These are phyloP conservation scores for Microchirus variegatus DNA, from an alignment of 2,797 vertebrate genomes.

Conservation along the genomic window DNA sequence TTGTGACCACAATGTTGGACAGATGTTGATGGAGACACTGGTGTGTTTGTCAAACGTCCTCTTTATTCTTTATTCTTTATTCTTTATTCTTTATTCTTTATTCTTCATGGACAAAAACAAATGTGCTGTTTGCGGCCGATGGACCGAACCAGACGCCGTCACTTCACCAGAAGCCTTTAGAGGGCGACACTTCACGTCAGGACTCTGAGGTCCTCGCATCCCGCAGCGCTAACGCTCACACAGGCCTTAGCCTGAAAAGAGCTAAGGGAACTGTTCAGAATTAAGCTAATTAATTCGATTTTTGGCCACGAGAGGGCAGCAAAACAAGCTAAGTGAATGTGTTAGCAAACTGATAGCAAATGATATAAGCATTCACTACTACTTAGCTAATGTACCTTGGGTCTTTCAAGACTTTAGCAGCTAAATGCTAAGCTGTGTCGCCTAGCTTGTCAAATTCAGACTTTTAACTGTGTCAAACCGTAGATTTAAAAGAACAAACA, in stretches of 20 bases:
- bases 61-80: constrained; percentile 36
- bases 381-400: no score
- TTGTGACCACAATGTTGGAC: constrained; percentile 40
- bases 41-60: constrained; percentile 10
- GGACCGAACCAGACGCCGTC: not conserved
- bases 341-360: no score
- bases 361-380: no score
- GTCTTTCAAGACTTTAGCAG: no score
- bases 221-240: constrained; percentile 37
- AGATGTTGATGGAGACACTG: constrained; percentile 15
- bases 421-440: no score
- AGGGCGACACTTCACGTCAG: constrained; percentile 4
- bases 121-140: constrained; percentile 2
- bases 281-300: no score
- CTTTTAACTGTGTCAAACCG: no score
- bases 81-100: constrained; percentile 34
- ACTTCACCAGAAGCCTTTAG: constrained; percentile 5
- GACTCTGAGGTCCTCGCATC: constrained; percentile 62
- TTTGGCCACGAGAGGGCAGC: not conserved
- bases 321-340: not conserved
- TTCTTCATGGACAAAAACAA: constrained; percentile 17
- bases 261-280: no score
- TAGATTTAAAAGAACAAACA: no score
- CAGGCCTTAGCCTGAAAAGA: constrained; percentile 80
- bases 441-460: no score